Base-by-base conservation (phyloP, 2,113 vertebrate genomes). In the Apodemus sylvaticus region DNA sequence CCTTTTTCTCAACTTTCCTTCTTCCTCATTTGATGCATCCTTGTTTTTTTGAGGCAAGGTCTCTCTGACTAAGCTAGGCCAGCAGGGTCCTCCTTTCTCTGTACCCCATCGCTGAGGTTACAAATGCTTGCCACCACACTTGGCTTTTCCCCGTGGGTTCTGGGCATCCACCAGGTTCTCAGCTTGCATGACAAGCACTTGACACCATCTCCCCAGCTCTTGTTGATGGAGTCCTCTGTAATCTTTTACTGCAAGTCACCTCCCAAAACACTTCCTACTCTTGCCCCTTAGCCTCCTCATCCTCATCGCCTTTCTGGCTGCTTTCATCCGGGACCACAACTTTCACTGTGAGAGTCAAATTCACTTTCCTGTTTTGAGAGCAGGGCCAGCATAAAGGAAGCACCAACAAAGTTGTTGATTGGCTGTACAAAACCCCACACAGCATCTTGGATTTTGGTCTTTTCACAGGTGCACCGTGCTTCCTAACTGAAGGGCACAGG, bases 401-500 rank as follows among this genome's bases (percentile, higher is more conserved):
- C 55, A 42, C 51, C 66, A 53, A 51, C 70, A 93, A 10, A 87
- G 91, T 82, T 77, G 53, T 86, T 89, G 39, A 90, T 76, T 4
- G 5, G 53, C 85, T 86, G 2, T 58, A 36, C n/a, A 53, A 39
- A 62, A 29, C 19, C 10, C 26, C 42, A 29, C 62, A 76, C 58
- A 39, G 70, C 66, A 62, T 86, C 42, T 66, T 79, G 62, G 85
- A 76, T 78, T 77, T 45, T 74, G 70, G 70, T 48, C 81, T 95
- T 62, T 93, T 83, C 85, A 19, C 94, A 93, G 97, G 96, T 94
- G 94, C 66, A 86, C 64, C n/a, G 78, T 78, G 48, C 95, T 97
- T 95, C 34, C 55, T 88, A 76, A 89, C 90, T 90, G 73, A 94
- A 94, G 83, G 24, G 87, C 74, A 97, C 83, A 62, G 79, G 93